Conservation (phyloP, 2,113 vertebrate genomes). For the Pterocles orientalis region DNA sequence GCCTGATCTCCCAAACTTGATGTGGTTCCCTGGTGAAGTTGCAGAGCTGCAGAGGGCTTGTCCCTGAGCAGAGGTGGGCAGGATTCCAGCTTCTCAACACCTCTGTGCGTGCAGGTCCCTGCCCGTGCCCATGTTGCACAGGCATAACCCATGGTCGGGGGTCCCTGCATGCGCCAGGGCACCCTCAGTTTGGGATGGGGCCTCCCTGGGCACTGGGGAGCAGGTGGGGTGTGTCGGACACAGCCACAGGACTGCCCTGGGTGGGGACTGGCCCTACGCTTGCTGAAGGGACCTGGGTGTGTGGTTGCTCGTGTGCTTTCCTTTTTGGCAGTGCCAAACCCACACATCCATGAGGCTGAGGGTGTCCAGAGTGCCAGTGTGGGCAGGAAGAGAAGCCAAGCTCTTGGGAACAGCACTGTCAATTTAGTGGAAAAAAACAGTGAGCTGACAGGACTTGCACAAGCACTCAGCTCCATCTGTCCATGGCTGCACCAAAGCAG, state of each 20-base stretch:
- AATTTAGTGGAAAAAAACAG: neutral
- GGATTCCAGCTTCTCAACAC: neutral
- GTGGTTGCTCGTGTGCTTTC: accelerated
- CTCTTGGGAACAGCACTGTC: neutral
- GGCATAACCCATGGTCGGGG: accelerated
- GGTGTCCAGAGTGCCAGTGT: neutral
- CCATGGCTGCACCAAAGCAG: neutral
- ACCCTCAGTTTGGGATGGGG: neutral
- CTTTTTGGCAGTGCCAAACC: neutral
- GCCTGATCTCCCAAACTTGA: neutral
- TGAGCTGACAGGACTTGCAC: accelerated
- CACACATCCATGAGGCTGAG: too few relatives aligned
- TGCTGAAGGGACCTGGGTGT: neutral
- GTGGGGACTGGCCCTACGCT: too few relatives aligned
- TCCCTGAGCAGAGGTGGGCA: neutral
- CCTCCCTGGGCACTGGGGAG: neutral
- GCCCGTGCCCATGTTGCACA: too few relatives aligned
- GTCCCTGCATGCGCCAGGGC: neutral
- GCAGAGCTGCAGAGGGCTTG: accelerated
- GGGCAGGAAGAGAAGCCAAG: neutral
- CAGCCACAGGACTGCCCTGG: neutral
- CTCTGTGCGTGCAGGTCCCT: accelerated
- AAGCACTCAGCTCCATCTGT: neutral
- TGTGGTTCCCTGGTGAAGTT: neutral
- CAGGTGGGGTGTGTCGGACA: neutral